A percentile compares a stretch with the other conserved stretches of the same genome.
Evolutionary conservation across 1,140 invertebrate species (phyloP).

Genomic region (Rhagoletis zephyria): DNA sequence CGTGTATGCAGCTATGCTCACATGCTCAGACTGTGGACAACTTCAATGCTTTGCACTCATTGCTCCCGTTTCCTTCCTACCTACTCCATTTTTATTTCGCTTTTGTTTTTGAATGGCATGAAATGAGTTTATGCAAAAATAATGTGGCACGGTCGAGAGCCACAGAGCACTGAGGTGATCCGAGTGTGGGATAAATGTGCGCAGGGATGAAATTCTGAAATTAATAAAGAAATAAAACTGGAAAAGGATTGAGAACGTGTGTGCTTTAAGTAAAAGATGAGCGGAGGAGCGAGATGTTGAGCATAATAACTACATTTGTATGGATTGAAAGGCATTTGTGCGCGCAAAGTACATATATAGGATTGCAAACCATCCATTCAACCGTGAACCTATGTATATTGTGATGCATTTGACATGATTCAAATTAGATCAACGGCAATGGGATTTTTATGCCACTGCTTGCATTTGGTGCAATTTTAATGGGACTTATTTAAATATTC

Average conservation of each 20-base stretch:
- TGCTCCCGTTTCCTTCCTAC: constrained; percentile 46
- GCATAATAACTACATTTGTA: not conserved
- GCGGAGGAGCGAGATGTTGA: not conserved
- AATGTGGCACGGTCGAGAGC: constrained; percentile 31
- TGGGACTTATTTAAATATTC: no score
- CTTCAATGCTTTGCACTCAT: constrained; percentile 28
- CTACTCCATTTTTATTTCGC: not conserved
- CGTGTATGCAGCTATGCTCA: not conserved
- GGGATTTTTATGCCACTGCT: not conserved
- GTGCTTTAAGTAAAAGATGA: not conserved
- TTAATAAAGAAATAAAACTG: not conserved
- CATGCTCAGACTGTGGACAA: not conserved
- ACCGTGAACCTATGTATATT: not conserved
- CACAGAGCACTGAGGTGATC: not conserved
- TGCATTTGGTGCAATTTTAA: no score
- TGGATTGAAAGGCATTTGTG: not conserved
- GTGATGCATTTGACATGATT: not conserved
- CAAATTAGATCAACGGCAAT: not conserved
- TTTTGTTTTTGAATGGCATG: constrained; percentile 25
- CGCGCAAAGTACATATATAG: not conserved
- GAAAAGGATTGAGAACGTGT: not conserved
- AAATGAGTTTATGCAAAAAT: constrained; percentile 45
- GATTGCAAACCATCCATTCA: not conserved
- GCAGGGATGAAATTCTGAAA: not conserved
- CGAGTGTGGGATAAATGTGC: not conserved